These are phyloP conservation scores for Eurytoma californica DNA, from an alignment of 2,888 invertebrate species.

Conservation along the genomic window DNA sequence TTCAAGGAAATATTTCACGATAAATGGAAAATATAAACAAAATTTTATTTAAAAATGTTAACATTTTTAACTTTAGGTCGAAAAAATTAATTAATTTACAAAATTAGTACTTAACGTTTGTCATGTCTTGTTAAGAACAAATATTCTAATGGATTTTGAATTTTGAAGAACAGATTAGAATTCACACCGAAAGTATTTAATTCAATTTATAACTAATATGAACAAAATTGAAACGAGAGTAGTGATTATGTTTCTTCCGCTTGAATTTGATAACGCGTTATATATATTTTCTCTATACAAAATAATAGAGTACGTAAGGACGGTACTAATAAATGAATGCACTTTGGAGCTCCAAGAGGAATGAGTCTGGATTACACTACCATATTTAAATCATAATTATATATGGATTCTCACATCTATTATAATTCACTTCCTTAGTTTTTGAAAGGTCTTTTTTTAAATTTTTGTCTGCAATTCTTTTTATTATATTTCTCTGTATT, in stretches of 20 bases:
- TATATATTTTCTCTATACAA: slow-evolving; percentile 58
- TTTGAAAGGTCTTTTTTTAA: neutral
- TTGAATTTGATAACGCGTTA: slow-evolving; percentile 54
- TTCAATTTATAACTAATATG: neutral
- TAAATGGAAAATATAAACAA: slow-evolving; percentile 10
- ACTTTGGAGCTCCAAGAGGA: slow-evolving; percentile 49
- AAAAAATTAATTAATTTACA: neutral
- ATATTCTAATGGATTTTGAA: too few relatives aligned
- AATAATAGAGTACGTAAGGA: slow-evolving; percentile 59
- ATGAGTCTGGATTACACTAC: slow-evolving; percentile 1
- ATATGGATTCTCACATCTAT: neutral
- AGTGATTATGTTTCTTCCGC: too few relatives aligned
- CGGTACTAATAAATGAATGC: slow-evolving; percentile 57
- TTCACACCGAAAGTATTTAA: too few relatives aligned
- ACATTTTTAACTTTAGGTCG: too few relatives aligned
- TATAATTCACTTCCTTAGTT: slow-evolving; percentile 10
- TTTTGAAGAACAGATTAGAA: too few relatives aligned
- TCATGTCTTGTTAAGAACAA: too few relatives aligned
- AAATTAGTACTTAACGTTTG: too few relatives aligned
- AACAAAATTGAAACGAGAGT: too few relatives aligned
- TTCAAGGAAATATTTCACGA: slow-evolving; percentile 9
- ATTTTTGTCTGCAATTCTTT: slow-evolving; percentile 1
- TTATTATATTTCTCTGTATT: slow-evolving; percentile 12
- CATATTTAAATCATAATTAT: slow-evolving; percentile 4
- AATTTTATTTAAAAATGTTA: slow-evolving; percentile 14